Conservation (phyloP, 2,888 invertebrate species). For the Agelastica alni region DNA sequence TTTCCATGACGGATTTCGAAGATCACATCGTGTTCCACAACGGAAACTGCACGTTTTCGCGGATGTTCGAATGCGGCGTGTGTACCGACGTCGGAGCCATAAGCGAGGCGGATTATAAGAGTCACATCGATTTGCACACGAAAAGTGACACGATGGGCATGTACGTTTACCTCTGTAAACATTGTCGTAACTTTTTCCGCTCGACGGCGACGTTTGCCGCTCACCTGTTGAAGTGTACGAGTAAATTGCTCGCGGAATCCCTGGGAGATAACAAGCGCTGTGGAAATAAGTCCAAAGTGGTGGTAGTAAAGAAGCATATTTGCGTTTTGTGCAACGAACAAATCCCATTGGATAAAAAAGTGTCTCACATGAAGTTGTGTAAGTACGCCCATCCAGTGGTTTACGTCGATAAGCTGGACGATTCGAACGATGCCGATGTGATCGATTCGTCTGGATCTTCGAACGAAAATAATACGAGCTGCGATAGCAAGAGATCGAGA, state of each 20-base stretch:
- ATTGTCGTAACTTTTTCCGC: slow-evolving; percentile 50
- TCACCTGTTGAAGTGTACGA: slow-evolving; percentile 45
- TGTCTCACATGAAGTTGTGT: slow-evolving; percentile 41
- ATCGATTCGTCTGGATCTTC: neutral
- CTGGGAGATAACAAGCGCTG: slow-evolving; percentile 9
- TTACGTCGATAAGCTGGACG: slow-evolving; percentile 17
- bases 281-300: slow-evolving; percentile 12
- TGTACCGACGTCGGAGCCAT: slow-evolving; percentile 38
- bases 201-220: slow-evolving; percentile 47
- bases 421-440: neutral
- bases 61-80: slow-evolving; percentile 40
- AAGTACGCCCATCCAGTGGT: slow-evolving; percentile 45
- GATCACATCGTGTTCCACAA: slow-evolving; percentile 26
- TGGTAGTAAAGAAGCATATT: slow-evolving; percentile 27
- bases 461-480: slow-evolving; percentile 1
- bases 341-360: slow-evolving; percentile 36
- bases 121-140: slow-evolving; percentile 48
- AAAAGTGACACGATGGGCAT: slow-evolving; percentile 44
- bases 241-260: slow-evolving; percentile 28
- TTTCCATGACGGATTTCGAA: slow-evolving; percentile 51
- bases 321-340: slow-evolving; percentile 49
- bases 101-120: slow-evolving; percentile 33
- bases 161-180: slow-evolving; percentile 52
- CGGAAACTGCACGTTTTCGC: slow-evolving; percentile 25
- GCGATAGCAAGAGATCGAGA: slow-evolving; percentile 22